Conservation (phyloP, 2,888 invertebrate genomes). For the Cyclophora punctaria region DNA sequence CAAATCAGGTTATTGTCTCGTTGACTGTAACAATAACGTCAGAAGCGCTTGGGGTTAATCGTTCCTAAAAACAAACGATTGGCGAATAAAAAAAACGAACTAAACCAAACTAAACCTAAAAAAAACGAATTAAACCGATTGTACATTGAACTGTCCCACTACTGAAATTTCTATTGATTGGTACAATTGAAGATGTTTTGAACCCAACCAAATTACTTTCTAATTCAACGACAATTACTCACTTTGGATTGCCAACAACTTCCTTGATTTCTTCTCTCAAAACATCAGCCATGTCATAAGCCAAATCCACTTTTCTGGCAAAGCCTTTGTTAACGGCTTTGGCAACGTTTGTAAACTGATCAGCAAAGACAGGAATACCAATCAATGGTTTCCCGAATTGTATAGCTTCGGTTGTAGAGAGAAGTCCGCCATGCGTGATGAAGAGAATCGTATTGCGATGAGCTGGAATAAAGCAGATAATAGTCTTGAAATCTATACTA, state of each 20-base stretch:
- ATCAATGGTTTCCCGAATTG: slow-evolving; percentile 31
- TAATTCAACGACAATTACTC: slow-evolving; percentile 3
- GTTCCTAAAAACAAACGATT: too few relatives aligned
- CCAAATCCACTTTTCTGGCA: slow-evolving; percentile 20
- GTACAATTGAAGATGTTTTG: neutral
- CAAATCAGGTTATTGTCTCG: too few relatives aligned
- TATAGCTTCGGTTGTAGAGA: slow-evolving; percentile 28
- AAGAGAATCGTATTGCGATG: slow-evolving; percentile 31
- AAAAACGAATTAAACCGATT: too few relatives aligned
- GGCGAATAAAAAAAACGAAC: too few relatives aligned
- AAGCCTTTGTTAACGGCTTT: slow-evolving; percentile 22
- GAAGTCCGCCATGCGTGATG: slow-evolving; percentile 32
- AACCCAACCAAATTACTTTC: too few relatives aligned
- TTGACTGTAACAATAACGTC: too few relatives aligned
- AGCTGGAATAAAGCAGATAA: slow-evolving; percentile 22
- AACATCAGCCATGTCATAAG: slow-evolving; percentile 19
- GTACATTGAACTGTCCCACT: too few relatives aligned
- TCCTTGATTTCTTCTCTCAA: slow-evolving; percentile 21
- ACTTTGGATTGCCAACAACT: slow-evolving; percentile 23
- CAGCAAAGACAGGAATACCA: slow-evolving; percentile 29
- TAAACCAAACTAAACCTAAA: too few relatives aligned
- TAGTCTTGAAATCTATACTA: too few relatives aligned
- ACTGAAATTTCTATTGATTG: too few relatives aligned
- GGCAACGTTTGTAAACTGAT: slow-evolving; percentile 26
- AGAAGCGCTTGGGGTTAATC: too few relatives aligned